Evolutionary conservation across 2,797 vertebrate species (phyloP).

Genomic region (Psittacula echo): DNA sequence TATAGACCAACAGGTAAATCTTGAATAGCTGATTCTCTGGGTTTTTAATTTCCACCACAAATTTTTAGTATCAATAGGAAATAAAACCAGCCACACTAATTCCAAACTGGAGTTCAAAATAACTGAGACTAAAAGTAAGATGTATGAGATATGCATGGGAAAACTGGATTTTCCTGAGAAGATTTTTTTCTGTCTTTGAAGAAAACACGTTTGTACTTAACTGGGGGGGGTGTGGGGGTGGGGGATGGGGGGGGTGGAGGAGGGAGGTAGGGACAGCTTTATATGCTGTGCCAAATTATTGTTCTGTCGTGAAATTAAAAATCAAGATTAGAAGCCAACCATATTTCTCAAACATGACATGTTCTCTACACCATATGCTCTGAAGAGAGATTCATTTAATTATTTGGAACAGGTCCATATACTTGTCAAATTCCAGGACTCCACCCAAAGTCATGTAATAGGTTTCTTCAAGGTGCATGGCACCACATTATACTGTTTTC

Average conservation of each 20-base stretch:
- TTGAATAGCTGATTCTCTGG: background rate
- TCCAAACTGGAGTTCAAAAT: background rate
- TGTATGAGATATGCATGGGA: background rate
- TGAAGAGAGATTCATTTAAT: slow-evolving; percentile 59
- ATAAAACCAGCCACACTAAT: background rate
- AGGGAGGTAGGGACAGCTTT: background rate
- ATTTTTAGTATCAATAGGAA: background rate
- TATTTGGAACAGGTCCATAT: slow-evolving; percentile 53
- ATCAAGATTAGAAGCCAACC: slow-evolving; percentile 61
- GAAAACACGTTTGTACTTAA: slow-evolving; percentile 6
- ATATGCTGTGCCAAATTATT: slow-evolving; percentile 47
- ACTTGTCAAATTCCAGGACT: slow-evolving; percentile 49
- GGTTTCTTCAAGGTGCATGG: slow-evolving; percentile 40
- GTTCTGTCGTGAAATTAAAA: slow-evolving; percentile 61
- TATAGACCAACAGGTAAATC: background rate
- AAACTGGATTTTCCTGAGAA: background rate
- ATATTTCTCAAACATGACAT: slow-evolving; percentile 64
- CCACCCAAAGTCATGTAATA: slow-evolving; percentile 41
- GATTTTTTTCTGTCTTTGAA: background rate
- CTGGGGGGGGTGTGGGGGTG: background rate
- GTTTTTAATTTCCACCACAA: background rate
- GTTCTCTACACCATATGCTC: slow-evolving; percentile 62
- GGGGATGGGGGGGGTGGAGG: no score
- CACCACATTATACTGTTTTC: slow-evolving; percentile 7
- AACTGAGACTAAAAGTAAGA: background rate